These are phyloP conservation scores for Hypsibius dujardini DNA, from an alignment of 1,140 invertebrate genomes.

Conservation along the genomic window DNA sequence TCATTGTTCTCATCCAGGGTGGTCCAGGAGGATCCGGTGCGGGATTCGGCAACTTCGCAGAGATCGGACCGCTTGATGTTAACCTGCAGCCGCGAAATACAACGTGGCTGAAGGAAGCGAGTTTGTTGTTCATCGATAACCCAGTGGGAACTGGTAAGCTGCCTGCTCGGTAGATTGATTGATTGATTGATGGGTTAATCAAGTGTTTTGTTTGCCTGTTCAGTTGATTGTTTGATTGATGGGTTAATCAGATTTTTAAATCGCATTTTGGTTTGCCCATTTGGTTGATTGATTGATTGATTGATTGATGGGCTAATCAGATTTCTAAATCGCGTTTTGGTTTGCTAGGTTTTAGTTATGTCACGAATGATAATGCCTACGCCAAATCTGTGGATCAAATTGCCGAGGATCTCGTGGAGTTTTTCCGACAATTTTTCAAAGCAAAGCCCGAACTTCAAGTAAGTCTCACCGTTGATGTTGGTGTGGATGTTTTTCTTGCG, in stretches of 20 bases:
- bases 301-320: no score
- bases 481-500: no score
- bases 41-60: slow-evolving; percentile 56
- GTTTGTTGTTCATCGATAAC: slow-evolving; percentile 68
- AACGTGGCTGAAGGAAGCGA: slow-evolving; percentile 50
- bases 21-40: slow-evolving; percentile 51
- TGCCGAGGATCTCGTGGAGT: slow-evolving; percentile 52
- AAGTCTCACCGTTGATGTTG: no score
- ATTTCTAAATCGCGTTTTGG: no score
- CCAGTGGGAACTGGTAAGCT: slow-evolving; percentile 74
- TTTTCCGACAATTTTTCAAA: slow-evolving; percentile 47
- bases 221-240: no score
- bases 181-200: no score
- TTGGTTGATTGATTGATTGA: no score
- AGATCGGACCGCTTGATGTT: slow-evolving; percentile 50
- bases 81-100: slow-evolving; percentile 45
- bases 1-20: no score
- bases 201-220: no score
- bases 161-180: no score
- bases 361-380: slow-evolving; percentile 39
- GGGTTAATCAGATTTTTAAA: no score
- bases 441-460: slow-evolving; percentile 44
- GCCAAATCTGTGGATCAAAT: slow-evolving; percentile 52
- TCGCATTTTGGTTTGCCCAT: no score
- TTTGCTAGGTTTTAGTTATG: slow-evolving; percentile 69